Percentiles rank a stretch among this genome's conserved stretches.
phyloP scores from a whole-genome alignment of 1,140 invertebrate genomes.

The Oscheius sp. region DNA sequence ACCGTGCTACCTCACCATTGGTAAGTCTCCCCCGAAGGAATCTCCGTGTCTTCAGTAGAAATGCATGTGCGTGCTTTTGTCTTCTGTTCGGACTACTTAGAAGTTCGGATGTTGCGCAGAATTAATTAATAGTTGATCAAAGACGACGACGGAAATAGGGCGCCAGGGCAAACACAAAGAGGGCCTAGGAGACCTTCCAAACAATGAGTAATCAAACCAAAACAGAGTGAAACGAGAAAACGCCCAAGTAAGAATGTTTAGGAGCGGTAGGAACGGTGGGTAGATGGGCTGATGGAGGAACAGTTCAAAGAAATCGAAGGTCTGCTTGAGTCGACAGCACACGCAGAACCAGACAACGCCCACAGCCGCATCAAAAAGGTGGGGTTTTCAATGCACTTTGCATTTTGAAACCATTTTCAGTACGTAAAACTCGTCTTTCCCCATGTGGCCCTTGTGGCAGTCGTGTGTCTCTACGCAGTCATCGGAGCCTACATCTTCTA shows the following conservation, averaged over 20 bases:
- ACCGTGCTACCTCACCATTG: neutral
- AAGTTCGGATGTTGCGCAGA: too few relatives aligned
- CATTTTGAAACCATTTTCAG: conserved; percentile 11
- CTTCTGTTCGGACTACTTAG: too few relatives aligned
- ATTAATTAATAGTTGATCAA: too few relatives aligned
- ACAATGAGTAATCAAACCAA: too few relatives aligned
- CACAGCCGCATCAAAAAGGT: neutral
- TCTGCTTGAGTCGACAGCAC: conserved; percentile 15
- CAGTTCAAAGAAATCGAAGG: conserved; percentile 29
- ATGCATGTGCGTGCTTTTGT: neutral
- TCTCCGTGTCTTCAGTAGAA: neutral
- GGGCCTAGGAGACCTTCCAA: too few relatives aligned
- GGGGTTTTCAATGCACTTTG: neutral
- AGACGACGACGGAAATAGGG: too few relatives aligned
- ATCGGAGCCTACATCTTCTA: conserved; percentile 90
- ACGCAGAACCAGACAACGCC: neutral
- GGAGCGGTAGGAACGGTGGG: conserved; percentile 5
- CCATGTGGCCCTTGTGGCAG: conserved; percentile 83
- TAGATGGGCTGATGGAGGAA: conserved; percentile 6
- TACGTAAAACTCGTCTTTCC: conserved; percentile 60
- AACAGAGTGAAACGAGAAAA: too few relatives aligned
- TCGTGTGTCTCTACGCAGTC: conserved; percentile 90
- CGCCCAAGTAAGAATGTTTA: neutral
- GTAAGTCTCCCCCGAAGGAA: neutral
- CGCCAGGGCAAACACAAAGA: too few relatives aligned